Evolutionary conservation across 2,888 invertebrate genomes (phyloP).

Genomic region (Colletes collaris): DNA sequence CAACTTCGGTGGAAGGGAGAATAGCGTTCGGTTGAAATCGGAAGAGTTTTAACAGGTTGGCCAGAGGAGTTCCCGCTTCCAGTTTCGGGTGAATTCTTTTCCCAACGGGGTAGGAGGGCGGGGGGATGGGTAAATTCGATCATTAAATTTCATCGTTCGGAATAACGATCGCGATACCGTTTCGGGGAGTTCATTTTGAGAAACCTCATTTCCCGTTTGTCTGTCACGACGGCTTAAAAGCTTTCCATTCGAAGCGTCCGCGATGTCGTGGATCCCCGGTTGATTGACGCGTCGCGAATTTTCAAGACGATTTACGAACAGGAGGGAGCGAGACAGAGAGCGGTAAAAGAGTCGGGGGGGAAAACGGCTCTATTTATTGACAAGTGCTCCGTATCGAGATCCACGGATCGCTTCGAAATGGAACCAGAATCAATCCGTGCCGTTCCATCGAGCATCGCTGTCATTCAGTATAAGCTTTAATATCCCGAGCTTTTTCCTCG

Average conservation of each 20-base stretch:
- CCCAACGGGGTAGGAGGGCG: too few relatives aligned
- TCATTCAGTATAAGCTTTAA: constrained; percentile 72
- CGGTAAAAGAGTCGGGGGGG: too few relatives aligned
- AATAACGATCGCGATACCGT: background rate
- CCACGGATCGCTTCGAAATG: constrained; percentile 49
- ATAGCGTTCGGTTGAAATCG: too few relatives aligned
- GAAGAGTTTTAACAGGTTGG: too few relatives aligned
- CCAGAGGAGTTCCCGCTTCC: too few relatives aligned
- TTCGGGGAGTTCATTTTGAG: background rate
- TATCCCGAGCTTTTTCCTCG: constrained; percentile 59
- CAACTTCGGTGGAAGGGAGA: too few relatives aligned
- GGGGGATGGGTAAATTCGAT: too few relatives aligned
- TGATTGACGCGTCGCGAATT: constrained; percentile 45
- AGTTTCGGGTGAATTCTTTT: too few relatives aligned
- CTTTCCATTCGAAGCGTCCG: background rate
- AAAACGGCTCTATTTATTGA: constrained; percentile 50
- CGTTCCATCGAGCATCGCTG: constrained; percentile 54
- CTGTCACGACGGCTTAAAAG: constrained; percentile 15
- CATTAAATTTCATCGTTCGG: background rate
- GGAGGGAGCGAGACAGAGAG: background rate
- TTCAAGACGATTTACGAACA: constrained; percentile 38
- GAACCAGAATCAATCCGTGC: constrained; percentile 67
- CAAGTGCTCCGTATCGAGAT: constrained; percentile 49
- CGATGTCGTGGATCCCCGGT: background rate
- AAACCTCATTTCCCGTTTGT: constrained; percentile 4